Base-by-base conservation (phyloP, 2,113 vertebrate species). In the Callipepla californica region DNA sequence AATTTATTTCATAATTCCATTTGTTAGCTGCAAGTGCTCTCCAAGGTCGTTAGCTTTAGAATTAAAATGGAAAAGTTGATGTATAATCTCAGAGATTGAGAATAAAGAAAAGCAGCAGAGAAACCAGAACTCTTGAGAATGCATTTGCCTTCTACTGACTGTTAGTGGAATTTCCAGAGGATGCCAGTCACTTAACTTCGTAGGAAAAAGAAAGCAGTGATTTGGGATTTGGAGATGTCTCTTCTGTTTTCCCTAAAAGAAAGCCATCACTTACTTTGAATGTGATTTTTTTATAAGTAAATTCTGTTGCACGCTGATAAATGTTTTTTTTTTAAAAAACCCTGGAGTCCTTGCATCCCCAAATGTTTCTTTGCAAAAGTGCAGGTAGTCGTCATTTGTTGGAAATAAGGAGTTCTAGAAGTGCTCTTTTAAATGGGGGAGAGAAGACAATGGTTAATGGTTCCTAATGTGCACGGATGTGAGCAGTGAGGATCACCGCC, bases 1-100 rank as follows among this genome's bases (percentile, higher is more conserved):
- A 83, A 40, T 95, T 90, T 61, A 63, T 95, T 94, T 92, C 0
- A 1, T 92, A 83, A 72, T 90, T 91, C 73, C 18, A 4, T 92
- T 92, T 95, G 50, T 83, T 92, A 90, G 65, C 61, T 88, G 1
- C 1, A 7, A 94, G 38, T 80, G 76, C 68, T 88, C 80, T 90
- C 76, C 65, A 75, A 93, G 90, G 84, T 77, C 7, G 2, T 34
- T n/a, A 47, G 69, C 36, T 91, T 95, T 93, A 68, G 53, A 18
- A n/a, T 94, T 79, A 93, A 88, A 94, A 93, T 84, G 67, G 57
- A 75, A 44, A 50, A 85, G 51, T n/a, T 80, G 17, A 81, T 93
- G 78, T 80, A 32, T 92, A 74, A 86, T 89, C 32, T 91, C 15
- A 15, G 34, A 81, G 83, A 89, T 25, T 75, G 51, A 79, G 47